Evolutionary conservation across 2,113 vertebrate genomes (phyloP).

Genomic region (Phalacrocorax pelagicus): DNA sequence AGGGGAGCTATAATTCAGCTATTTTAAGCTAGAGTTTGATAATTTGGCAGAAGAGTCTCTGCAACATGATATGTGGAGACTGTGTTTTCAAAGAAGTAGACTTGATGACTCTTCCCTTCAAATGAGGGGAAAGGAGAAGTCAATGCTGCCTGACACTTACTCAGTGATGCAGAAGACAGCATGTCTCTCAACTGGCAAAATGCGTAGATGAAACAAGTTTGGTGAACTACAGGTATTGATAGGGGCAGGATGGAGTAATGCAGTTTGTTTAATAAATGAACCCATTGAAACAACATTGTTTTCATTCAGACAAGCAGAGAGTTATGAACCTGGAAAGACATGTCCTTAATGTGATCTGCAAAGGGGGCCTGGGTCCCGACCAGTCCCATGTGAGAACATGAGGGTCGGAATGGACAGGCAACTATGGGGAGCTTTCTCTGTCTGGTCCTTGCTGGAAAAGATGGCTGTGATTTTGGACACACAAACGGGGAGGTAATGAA

Average conservation of each 20-base stretch:
- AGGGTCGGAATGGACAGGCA: background rate
- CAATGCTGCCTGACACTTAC: background rate
- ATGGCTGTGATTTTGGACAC: background rate
- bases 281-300: background rate
- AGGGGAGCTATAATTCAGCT: constrained; percentile 12
- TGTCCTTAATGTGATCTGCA: background rate
- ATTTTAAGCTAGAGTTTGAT: constrained; percentile 51
- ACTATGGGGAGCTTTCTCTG: background rate
- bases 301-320: background rate
- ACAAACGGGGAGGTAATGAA: background rate
- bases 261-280: background rate
- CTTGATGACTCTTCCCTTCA: background rate
- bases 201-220: background rate
- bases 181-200: background rate
- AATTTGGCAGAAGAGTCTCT: constrained; percentile 35
- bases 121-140: background rate
- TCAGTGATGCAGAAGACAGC: background rate
- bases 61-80: background rate
- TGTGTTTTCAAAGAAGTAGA: background rate
- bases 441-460: background rate
- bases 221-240: background rate
- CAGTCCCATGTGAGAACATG: background rate
- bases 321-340: background rate
- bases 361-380: background rate
- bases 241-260: background rate